These are phyloP conservation scores for Myiotriccus ornatus DNA, from an alignment of 2,797 vertebrate species.

Conservation along the genomic window DNA sequence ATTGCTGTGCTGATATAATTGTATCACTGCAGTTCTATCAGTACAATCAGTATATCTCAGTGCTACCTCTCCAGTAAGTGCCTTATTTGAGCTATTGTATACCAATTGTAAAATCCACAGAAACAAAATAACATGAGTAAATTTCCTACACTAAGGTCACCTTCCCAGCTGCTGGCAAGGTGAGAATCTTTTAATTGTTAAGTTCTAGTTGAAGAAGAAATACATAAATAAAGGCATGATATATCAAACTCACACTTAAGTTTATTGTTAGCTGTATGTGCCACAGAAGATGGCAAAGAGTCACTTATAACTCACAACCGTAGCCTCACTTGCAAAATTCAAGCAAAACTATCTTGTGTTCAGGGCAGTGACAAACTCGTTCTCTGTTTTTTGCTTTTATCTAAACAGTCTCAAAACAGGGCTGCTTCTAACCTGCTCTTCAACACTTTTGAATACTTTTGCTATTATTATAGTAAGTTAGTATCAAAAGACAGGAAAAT, in stretches of 20 bases:
- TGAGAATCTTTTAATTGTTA: background rate
- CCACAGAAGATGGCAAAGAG: background rate
- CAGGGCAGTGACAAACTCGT: background rate
- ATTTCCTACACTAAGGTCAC: background rate
- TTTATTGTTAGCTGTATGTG: background rate
- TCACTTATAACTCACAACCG: background rate
- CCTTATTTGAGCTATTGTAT: background rate
- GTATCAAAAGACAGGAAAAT: background rate
- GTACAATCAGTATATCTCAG: background rate
- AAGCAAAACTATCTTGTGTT: background rate
- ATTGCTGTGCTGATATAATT: background rate
- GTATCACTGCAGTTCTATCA: background rate
- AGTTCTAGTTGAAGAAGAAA: background rate
- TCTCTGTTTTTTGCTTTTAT: background rate
- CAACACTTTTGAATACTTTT: background rate
- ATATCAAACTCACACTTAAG: background rate
- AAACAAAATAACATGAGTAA: background rate
- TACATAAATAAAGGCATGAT: background rate
- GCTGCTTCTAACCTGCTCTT: background rate
- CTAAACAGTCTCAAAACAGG: background rate
- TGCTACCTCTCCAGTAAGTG: background rate
- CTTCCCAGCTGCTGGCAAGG: background rate
- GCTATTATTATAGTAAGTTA: background rate
- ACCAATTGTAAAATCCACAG: background rate
- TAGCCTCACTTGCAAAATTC: background rate